Base-by-base conservation (phyloP, 2,888 invertebrate species). In the Eristalis intricaria region DNA sequence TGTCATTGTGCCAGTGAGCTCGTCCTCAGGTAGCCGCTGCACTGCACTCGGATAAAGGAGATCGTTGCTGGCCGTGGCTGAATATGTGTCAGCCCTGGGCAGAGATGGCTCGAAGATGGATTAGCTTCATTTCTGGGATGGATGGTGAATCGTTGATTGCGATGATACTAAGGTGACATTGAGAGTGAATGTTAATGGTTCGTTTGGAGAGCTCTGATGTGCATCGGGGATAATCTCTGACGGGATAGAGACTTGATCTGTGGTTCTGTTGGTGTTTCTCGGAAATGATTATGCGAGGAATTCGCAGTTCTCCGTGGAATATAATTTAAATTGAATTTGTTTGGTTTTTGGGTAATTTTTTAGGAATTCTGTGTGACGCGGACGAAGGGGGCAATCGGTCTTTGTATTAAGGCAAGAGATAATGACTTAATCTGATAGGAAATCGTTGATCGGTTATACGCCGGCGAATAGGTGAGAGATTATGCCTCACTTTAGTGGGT, bases 231-330 rank as follows among this genome's bases (percentile, higher is more conserved):
- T 87, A 84, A 87, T 87, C 87, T 86, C 77, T 50, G 4, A 60
- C 35, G 38, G 15, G 70, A 61, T 56, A 35, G 65, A 40, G 29
- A 43, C 38, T 38, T n/a, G 76, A 60, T 40, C 35, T 60, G 8
- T 65, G 79, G 73, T 32, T 70, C 69, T 80, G 76, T 78, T 81
- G 78, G 84, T 81, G 87, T 88, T 92, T 92, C 92, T 91, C 89
- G 90, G 92, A 92, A 92, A 92, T 92, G 91, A 92, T 92, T 92
- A 92, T 91, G 91, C 88, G 88, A 63, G 74, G 84, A 80, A 88
- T 88, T 60, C 50, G 73, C 73, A 43, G 77, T 90, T 89, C 90
- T 91, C 90, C 60, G 58, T 80, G 79, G 84, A 87, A 87, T 83
- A 87, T 87, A 84, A 87, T 87, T 87, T 87, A 87, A 87, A 87